phyloP scores from a whole-genome alignment of 2,797 vertebrate species.

The Gambusia yucatana region DNA sequence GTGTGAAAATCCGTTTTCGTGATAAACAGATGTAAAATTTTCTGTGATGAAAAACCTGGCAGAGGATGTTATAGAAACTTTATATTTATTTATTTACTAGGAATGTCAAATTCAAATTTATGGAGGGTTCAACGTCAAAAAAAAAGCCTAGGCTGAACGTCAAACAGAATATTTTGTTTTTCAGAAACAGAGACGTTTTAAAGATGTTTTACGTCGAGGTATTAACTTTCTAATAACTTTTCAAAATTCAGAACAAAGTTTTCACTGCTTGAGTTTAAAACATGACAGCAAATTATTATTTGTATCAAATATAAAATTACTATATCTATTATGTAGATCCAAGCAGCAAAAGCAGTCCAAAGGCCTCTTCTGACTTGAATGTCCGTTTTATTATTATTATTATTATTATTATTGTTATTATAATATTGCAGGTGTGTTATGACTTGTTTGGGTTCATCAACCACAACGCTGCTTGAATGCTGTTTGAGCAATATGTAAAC shows the following conservation, averaged over 20 bases:
- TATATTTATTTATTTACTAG: background rate
- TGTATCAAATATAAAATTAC: background rate
- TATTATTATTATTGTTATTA: too few relatives aligned
- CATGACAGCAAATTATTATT: background rate
- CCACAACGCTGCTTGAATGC: background rate
- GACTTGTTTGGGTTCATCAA: background rate
- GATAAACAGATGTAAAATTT: background rate
- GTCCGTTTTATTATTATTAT: too few relatives aligned
- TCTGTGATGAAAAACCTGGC: background rate
- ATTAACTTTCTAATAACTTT: background rate
- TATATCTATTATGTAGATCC: background rate
- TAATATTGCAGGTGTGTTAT: background rate
- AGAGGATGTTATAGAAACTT: background rate
- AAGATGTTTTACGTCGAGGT: background rate
- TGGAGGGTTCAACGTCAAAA: background rate
- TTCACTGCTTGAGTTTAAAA: background rate
- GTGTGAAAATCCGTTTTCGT: background rate
- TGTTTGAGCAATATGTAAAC: constrained; percentile 5
- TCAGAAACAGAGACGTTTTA: background rate
- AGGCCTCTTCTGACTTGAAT: too few relatives aligned
- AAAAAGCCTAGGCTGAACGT: too few relatives aligned
- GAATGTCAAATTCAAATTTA: background rate
- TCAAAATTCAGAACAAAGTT: background rate
- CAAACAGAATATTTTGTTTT: background rate
- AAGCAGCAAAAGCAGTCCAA: background rate